A percentile compares a stretch with the other conserved stretches of the same genome.
Evolutionary conservation across 1,140 invertebrate genomes (phyloP).

Genomic region (Drosophila tristis): DNA sequence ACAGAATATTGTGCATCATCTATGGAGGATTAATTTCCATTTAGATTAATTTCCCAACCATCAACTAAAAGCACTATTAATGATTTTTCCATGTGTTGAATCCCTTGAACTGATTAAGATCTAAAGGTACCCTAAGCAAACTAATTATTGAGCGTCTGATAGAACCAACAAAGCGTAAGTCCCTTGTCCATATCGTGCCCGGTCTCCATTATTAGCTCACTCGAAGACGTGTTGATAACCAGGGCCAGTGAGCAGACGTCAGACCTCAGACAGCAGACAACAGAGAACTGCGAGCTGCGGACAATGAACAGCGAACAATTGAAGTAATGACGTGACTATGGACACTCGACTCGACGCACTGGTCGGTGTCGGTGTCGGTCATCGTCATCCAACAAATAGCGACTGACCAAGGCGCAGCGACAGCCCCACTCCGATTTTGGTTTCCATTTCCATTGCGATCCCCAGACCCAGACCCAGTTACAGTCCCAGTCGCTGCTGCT

Average conservation of each 20-base stretch:
- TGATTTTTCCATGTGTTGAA: too few relatives aligned
- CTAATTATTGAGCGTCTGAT: constrained; percentile 4
- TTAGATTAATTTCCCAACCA: too few relatives aligned
- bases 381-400: constrained; percentile 7
- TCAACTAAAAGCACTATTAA: too few relatives aligned
- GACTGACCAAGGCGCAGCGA: constrained; percentile 6
- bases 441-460: constrained; percentile 16
- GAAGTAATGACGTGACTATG: constrained; percentile 80
- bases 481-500: constrained; percentile 11
- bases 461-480: not conserved
- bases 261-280: constrained; percentile 16
- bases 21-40: too few relatives aligned
- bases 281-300: constrained; percentile 27
- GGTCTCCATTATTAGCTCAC: constrained; percentile 60
- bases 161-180: constrained; percentile 22
- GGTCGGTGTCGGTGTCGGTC: constrained; percentile 33
- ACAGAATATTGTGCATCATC: too few relatives aligned
- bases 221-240: constrained; percentile 71
- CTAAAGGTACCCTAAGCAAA: too few relatives aligned
- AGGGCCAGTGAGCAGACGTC: constrained; percentile 32
- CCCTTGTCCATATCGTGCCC: constrained; percentile 51
- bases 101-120: too few relatives aligned
- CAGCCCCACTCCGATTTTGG: not conserved
- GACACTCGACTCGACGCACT: constrained; percentile 52
- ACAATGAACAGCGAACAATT: constrained; percentile 68